A percentile compares a stretch with the other conserved stretches of the same genome.
Conservation (phyloP, 2,888 invertebrate species). For the Oxytorus armatus region DNA sequence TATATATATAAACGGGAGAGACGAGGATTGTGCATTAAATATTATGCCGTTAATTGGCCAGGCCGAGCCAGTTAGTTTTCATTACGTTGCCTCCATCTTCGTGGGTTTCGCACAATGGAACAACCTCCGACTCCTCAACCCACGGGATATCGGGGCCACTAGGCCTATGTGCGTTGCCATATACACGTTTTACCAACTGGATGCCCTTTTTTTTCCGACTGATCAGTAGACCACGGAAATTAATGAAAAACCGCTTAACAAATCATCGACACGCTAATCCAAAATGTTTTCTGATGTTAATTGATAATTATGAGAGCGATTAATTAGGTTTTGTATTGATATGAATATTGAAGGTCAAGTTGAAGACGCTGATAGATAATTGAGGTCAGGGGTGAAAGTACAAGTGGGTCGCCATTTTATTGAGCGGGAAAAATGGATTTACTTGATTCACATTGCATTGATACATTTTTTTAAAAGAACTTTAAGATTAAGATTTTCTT, state of each 20-base stretch:
- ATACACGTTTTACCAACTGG: slow-evolving; percentile 9
- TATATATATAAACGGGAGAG: slow-evolving; percentile 63
- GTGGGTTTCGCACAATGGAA: slow-evolving; percentile 79
- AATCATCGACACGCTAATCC: background rate
- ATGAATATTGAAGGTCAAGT: slow-evolving; percentile 26
- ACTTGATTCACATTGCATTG: too few relatives aligned
- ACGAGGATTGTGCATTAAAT: slow-evolving; percentile 75
- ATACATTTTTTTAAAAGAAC: too few relatives aligned
- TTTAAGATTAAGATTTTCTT: too few relatives aligned
- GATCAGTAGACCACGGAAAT: slow-evolving; percentile 5
- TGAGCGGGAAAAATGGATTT: too few relatives aligned
- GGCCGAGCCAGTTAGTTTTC: slow-evolving; percentile 82
- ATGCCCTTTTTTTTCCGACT: slow-evolving; percentile 12
- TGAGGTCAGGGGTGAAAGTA: background rate
- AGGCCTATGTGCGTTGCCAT: slow-evolving; percentile 41
- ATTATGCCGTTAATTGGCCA: slow-evolving; percentile 80
- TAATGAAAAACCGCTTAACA: background rate
- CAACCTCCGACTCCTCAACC: slow-evolving; percentile 64
- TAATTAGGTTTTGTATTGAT: background rate
- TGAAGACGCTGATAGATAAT: background rate
- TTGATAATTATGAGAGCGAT: background rate
- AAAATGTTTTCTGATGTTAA: background rate
- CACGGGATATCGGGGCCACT: slow-evolving; percentile 59
- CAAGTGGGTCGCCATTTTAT: too few relatives aligned
- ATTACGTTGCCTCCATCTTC: slow-evolving; percentile 82